phyloP scores from a whole-genome alignment of 2,797 vertebrate species.

The Spheniscus humboldti region DNA sequence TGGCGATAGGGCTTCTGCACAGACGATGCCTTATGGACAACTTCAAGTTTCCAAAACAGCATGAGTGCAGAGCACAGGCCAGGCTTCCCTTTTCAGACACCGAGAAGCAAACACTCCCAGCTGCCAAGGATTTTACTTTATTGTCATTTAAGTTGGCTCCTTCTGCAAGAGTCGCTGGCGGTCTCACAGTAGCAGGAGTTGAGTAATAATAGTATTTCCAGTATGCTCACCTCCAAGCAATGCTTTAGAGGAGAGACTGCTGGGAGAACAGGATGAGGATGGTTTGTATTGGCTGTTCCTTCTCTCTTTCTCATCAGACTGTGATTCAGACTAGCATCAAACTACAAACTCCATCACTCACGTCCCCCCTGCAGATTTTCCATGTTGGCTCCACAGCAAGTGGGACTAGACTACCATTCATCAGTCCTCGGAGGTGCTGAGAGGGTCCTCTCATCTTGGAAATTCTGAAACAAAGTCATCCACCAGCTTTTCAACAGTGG shows the following conservation, averaged over 20 bases:
- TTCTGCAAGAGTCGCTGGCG: slow-evolving; percentile 48
- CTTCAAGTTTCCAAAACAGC: slow-evolving; percentile 67
- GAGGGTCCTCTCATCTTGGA: slow-evolving; percentile 61
- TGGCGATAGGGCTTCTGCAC: neutral
- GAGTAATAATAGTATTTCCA: slow-evolving; percentile 72
- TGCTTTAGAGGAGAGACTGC: slow-evolving; percentile 40
- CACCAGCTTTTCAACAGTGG: slow-evolving; percentile 28
- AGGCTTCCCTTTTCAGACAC: slow-evolving; percentile 45
- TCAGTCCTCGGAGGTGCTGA: slow-evolving; percentile 27
- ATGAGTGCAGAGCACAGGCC: slow-evolving; percentile 32
- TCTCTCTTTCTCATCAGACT: slow-evolving; percentile 60
- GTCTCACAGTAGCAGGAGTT: slow-evolving; percentile 54
- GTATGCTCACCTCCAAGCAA: slow-evolving; percentile 54
- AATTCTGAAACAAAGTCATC: slow-evolving; percentile 50
- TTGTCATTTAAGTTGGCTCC: slow-evolving; percentile 73
- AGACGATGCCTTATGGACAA: slow-evolving; percentile 60
- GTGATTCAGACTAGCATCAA: slow-evolving; percentile 49
- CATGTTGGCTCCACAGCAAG: slow-evolving; percentile 62
- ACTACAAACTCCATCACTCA: slow-evolving; percentile 41
- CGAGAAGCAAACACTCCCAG: slow-evolving; percentile 34
- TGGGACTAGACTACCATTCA: slow-evolving; percentile 49
- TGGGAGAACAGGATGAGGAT: slow-evolving; percentile 47
- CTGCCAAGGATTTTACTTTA: slow-evolving; percentile 74
- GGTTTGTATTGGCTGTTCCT: slow-evolving; percentile 68
- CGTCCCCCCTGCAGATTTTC: slow-evolving; percentile 63